Base-by-base conservation (phyloP, 2,797 vertebrate species). In the Choloepus didactylus region DNA sequence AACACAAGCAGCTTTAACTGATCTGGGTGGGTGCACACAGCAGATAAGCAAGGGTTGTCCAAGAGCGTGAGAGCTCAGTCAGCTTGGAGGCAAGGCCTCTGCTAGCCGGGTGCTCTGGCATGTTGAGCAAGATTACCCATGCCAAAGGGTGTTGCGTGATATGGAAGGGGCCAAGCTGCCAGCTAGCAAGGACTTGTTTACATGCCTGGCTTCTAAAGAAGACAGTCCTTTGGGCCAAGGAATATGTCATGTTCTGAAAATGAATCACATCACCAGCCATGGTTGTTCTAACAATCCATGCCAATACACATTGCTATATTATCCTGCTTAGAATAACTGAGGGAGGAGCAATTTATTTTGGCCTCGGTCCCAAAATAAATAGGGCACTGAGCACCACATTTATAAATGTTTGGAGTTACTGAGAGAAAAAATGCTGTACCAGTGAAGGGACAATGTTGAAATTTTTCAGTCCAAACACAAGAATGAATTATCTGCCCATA, bases 301-400 rank as follows among this genome's bases (percentile, higher is more conserved):
- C 46, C 66, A 86, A 56, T 41, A 62, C 1, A 87, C 27, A 35
- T 3, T 35, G 72, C 44, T 10, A 2, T 3, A 35, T 25, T 15
- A 2, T 60, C 35, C 9, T n/a, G 25, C 23, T 82, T 59, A 86
- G 49, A 23, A 86, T 46, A 87, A 92, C 29, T 59, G n/a, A 80
- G 64, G 8, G 80, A 56, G 25, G 67, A 95, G 27, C 64, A 82
- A 59, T 87, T 90, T 64, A 60, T 60, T 85, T 31, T 90, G 85
- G 51, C 21, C 29, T 91, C 64, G 60, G 25, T 85, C 54, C 41
- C 81, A 56, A 95, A 96, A 93, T 87, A 87, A 91, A 91, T 31
- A 92, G 51, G 83, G 69, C 29, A 75, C 66, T 67, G 5, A 60
- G 56, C 38, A 80, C 19, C 66, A 80, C 76, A 79, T 79, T 87